Evolutionary conservation across 2,888 invertebrate genomes (phyloP).

Genomic region (Athalia cordata): DNA sequence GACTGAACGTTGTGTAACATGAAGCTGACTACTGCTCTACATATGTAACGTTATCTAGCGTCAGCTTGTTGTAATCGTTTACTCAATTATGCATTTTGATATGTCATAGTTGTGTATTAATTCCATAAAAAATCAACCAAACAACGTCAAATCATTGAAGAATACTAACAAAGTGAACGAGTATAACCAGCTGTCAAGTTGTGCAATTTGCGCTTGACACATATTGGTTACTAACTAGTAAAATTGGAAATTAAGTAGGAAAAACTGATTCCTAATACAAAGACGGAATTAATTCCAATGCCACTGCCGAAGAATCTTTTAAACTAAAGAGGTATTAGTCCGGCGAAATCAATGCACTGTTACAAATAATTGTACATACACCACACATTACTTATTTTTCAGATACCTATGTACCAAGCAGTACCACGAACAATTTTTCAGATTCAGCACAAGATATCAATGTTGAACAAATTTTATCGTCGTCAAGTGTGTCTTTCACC

Average conservation of each 20-base stretch:
- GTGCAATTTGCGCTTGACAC: neutral
- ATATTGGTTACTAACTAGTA: slow-evolving; percentile 7
- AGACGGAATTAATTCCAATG: slow-evolving; percentile 20
- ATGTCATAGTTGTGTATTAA: neutral
- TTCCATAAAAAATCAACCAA: neutral
- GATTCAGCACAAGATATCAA: neutral
- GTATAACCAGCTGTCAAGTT: neutral
- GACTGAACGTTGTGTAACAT: slow-evolving; percentile 38
- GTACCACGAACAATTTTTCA: slow-evolving; percentile 3
- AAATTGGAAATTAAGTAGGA: neutral
- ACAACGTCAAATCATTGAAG: neutral
- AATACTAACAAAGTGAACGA: slow-evolving; percentile 2
- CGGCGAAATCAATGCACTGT: slow-evolving; percentile 4
- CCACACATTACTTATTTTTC: slow-evolving; percentile 33
- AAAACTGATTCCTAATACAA: slow-evolving; percentile 5
- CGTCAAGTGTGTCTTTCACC: neutral
- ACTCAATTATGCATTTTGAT: neutral
- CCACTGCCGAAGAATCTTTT: slow-evolving; percentile 37
- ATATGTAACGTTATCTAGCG: neutral
- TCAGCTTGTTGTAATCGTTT: slow-evolving; percentile 14
- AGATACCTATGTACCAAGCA: slow-evolving; percentile 18
- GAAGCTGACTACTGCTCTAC: slow-evolving; percentile 19
- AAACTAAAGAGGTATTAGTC: neutral
- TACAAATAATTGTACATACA: slow-evolving; percentile 27
- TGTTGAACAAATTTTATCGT: neutral